Conservation (phyloP, 2,888 invertebrate species). For the Leucoma salicis region DNA sequence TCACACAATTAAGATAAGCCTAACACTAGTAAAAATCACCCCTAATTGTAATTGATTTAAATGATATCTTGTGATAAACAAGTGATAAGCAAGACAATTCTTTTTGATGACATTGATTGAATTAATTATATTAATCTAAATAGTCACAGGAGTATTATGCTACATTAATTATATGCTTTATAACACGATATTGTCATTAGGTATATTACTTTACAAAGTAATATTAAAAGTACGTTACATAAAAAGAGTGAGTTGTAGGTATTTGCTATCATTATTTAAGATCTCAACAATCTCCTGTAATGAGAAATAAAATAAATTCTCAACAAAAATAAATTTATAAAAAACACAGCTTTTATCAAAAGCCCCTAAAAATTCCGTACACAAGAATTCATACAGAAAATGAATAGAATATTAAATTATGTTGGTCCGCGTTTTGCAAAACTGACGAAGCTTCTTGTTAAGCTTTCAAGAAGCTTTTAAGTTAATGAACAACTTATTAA, state of each 20-base stretch:
- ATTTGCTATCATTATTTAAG: too few species aligned
- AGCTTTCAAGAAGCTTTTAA: constrained; percentile 80
- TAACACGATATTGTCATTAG: too few species aligned
- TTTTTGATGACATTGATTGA: too few species aligned
- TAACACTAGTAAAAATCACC: constrained; percentile 58
- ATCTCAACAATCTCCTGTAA: constrained; percentile 19
- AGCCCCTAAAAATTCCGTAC: constrained; percentile 61
- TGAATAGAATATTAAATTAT: constrained; percentile 81
- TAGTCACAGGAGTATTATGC: too few species aligned
- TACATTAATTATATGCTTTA: too few species aligned
- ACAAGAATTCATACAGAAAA: constrained; percentile 74
- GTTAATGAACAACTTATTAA: constrained; percentile 75
- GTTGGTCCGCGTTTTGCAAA: constrained; percentile 74
- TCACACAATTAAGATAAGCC: constrained; percentile 71
- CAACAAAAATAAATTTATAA: constrained; percentile 26
- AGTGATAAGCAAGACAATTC: too few species aligned
- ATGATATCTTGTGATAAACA: constrained; percentile 42
- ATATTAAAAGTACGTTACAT: too few species aligned
- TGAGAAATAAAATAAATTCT: constrained; percentile 31
- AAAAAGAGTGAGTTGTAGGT: too few species aligned
- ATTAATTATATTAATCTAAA: too few species aligned
- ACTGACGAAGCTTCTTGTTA: constrained; percentile 78
- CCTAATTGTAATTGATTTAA: constrained; percentile 69
- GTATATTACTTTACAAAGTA: too few species aligned
- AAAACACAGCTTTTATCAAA: constrained; percentile 49